Evolutionary conservation across 2,797 vertebrate species (phyloP).

Genomic region (Lepilemur septentrionalis): DNA sequence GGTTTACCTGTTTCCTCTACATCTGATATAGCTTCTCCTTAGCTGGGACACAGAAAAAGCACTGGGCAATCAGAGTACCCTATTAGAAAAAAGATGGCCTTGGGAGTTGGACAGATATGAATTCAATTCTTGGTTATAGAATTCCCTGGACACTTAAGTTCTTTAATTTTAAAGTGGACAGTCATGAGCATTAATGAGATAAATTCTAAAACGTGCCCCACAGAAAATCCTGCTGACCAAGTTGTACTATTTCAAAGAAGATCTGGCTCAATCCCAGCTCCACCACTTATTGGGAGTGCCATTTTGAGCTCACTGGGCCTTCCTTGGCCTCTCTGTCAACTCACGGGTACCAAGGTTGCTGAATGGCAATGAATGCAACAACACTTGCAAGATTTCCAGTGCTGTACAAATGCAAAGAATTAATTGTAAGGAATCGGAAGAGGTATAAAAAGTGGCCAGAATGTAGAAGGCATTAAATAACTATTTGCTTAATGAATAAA

Average conservation of each 20-base stretch:
- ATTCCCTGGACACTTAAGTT: background rate
- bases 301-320: background rate
- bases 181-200: background rate
- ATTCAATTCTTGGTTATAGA: background rate
- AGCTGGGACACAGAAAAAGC: background rate
- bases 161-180: background rate
- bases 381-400: background rate
- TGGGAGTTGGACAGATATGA: background rate
- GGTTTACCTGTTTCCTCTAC: background rate
- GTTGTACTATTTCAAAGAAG: background rate
- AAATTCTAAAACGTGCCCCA: background rate
- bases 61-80: background rate
- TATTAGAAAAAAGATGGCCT: background rate
- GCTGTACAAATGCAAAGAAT: background rate
- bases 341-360: background rate
- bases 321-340: background rate
- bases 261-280: background rate
- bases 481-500: slow-evolving; percentile 29
- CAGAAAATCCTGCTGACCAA: background rate
- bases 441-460: background rate
- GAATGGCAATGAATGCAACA: background rate
- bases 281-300: background rate
- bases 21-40: background rate
- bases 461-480: background rate
- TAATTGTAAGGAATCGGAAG: background rate